Evolutionary conservation across 2,888 invertebrate species (phyloP).

Genomic region (Drosophila testacea): DNA sequence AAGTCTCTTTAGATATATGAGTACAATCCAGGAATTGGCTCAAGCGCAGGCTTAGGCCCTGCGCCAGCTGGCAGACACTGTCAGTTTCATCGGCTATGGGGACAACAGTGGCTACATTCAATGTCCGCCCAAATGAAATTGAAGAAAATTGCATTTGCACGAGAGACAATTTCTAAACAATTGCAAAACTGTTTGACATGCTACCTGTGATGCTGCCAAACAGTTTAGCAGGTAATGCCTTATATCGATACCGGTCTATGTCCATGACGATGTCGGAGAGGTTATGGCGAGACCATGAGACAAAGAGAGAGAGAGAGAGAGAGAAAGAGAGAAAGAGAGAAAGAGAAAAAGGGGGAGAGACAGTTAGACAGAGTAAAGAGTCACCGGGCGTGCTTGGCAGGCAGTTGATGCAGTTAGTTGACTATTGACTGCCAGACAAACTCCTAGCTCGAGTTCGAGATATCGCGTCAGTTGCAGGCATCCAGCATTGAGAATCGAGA

Average conservation of each 20-base stretch:
- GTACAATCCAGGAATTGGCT: conserved; percentile 32
- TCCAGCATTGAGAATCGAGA: conserved; percentile 38
- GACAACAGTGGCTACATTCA: conserved; percentile 39
- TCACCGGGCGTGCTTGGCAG: conserved; percentile 62
- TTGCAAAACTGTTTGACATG: conserved; percentile 81
- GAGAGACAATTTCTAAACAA: conserved; percentile 83
- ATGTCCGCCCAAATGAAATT: conserved; percentile 78
- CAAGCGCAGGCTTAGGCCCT: conserved; percentile 22
- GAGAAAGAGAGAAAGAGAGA: not conserved
- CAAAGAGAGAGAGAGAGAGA: not conserved
- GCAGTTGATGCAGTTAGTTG: conserved; percentile 75
- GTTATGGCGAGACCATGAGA: conserved; percentile 11
- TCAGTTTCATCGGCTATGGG: conserved; percentile 22
- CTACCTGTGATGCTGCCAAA: conserved; percentile 76
- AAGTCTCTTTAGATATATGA: conserved; percentile 59
- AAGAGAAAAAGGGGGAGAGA: not conserved
- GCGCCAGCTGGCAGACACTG: conserved; percentile 60
- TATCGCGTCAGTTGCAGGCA: conserved; percentile 77
- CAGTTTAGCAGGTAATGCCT: conserved; percentile 82
- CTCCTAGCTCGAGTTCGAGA: conserved; percentile 55
- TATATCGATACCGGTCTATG: conserved; percentile 73
- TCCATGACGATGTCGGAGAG: conserved; percentile 25
- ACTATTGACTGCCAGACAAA: conserved; percentile 70
- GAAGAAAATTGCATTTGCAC: conserved; percentile 81
- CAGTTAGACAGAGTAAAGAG: conserved; percentile 33